Evolutionary conservation across 1,140 invertebrate genomes (phyloP).

Genomic region (Nasonia vitripennis): DNA sequence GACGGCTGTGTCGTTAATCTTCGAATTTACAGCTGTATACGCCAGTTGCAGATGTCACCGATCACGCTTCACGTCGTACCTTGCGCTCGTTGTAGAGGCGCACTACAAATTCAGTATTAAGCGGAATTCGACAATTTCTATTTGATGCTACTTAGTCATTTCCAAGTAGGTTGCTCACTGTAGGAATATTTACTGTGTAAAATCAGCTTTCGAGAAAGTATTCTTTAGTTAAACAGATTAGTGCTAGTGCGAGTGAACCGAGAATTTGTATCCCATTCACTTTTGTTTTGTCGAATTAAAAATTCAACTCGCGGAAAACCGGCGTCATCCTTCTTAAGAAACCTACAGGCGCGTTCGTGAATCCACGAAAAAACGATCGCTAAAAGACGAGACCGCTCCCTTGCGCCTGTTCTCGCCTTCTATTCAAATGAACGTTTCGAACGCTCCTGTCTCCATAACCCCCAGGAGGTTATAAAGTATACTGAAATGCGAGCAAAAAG

Average conservation of each 20-base stretch:
- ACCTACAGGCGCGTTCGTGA: neutral
- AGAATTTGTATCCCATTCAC: constrained; percentile 7
- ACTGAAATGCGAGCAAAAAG: neutral
- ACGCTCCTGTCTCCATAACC: neutral
- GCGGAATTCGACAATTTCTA: no score
- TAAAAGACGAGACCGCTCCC: neutral
- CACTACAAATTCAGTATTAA: no score
- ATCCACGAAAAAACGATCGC: neutral
- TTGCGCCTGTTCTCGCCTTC: neutral
- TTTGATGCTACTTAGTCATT: no score
- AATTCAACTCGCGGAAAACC: neutral
- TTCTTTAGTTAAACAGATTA: neutral
- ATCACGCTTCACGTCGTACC: neutral
- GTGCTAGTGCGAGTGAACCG: neutral
- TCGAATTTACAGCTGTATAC: neutral
- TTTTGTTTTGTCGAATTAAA: constrained; percentile 10
- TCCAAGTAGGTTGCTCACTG: no score
- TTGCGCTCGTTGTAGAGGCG: neutral
- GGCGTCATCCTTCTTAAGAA: constrained; percentile 13
- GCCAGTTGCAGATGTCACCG: neutral
- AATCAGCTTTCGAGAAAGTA: neutral
- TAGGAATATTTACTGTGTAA: neutral
- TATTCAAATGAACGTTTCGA: constrained; percentile 13
- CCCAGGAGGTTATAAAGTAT: neutral
- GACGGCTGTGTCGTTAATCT: neutral